Evolutionary conservation across 2,797 vertebrate genomes (phyloP), one percentile per base, ranked within the genome.

Genomic region (Arnoldichthys spilopterus): DNA sequence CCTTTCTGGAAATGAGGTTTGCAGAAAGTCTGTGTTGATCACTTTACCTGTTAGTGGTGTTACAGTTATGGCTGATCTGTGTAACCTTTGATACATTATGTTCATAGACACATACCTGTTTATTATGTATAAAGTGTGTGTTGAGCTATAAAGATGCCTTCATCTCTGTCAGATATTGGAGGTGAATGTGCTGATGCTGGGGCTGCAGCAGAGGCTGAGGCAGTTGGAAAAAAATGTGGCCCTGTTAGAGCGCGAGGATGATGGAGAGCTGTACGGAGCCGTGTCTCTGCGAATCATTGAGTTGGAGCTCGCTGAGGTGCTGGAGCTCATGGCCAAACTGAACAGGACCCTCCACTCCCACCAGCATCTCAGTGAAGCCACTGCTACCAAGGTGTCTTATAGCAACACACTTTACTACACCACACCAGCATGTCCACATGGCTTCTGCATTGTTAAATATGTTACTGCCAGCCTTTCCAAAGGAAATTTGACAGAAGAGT

Each of bases 281-380:
- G 63, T 94, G 73, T 90, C 91, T 74, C 87, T 93, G 72, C 78
- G 87, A 8, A 84, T 94, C 71, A 85, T 93, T 0, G 83, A 94
- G 69, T 91, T 92, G 0, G 93, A 94, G 58, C 73, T 93, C 22
- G 49, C 0, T 0, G 92, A 93, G 73, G 85, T 94, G 68, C 67
- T 62, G 8, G 76, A 85, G 79, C 74, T 93, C 68, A 45, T 92
- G 0, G 16, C 82, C 28, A 87, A 81, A 63, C 90, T 94, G 64
- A 92, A 91, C 70, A 71, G 5, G 53, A 88, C 82, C 68, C 85
- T 76, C 0, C 0, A 0, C 22, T 45, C 0, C 15, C 30, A 90
- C 74, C 80, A 84, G 66, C 61, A 0, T 0, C 86, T 91, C 6
- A 73, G 58, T 4, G 13, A 0, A 0, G 2, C 56, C 4, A 74